Base-by-base conservation (phyloP, 2,888 invertebrate genomes). In the Mesochorus sp. region DNA sequence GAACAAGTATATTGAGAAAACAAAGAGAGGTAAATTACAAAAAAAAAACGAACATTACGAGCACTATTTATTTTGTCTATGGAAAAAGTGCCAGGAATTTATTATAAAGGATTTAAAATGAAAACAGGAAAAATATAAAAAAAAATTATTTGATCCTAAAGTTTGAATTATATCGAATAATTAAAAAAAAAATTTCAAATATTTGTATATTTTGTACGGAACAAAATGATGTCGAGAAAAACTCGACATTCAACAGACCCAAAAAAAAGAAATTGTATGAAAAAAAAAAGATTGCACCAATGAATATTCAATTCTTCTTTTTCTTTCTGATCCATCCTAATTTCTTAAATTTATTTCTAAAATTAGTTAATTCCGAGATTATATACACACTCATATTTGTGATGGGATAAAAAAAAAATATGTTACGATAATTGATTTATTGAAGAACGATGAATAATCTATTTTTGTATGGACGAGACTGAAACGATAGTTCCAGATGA, bases 11-110 rank as follows among this genome's bases (percentile, higher is more conserved):
- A 51, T 3, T 37, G 19, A 47, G 34, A 71, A 21, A 55, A 79
- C 51, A 17, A 61, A 61, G 31, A 28, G 34, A 67, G 62, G 76
- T 21, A 77, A 44, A 39, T 51, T 55, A 39, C n/a, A 53, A 64
- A 31, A 47, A 74, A 47, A 47, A 4, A 6, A 17, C 12, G 28
- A 17, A 8, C 5, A n/a, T 34, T 12, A 53, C n/a, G 3, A 37
- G 14, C 21, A 37, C 17, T 53, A 53, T 53, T 28, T 3, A 53
- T 14, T n/a, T n/a, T n/a, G n/a, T n/a, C n/a, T n/a, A n/a, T n/a
- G n/a, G n/a, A n/a, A n/a, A n/a, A n/a, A n/a, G n/a, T n/a, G n/a
- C n/a, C n/a, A n/a, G n/a, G n/a, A n/a, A n/a, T n/a, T n/a, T n/a
- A n/a, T n/a, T n/a, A n/a, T n/a, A n/a, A n/a, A n/a, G n/a, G n/a